phyloP scores from a whole-genome alignment of 1,140 invertebrate species.

The Atta cephalotes region DNA sequence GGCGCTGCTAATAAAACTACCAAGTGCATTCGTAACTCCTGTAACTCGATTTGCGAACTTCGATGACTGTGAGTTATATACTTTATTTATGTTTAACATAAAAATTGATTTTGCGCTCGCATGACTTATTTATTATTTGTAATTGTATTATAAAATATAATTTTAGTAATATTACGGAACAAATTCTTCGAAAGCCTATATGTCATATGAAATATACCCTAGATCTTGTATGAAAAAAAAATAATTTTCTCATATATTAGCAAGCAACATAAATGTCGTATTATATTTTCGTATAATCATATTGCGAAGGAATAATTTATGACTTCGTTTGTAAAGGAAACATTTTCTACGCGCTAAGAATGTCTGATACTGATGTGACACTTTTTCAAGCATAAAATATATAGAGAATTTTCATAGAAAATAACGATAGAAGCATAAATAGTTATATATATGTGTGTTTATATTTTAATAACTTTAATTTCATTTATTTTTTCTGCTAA shows the following conservation, averaged over 20 bases:
- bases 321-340: conserved; percentile 5
- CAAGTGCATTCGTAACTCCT: background rate
- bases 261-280: background rate
- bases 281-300: conserved; percentile 32
- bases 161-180: background rate
- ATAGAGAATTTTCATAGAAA: background rate
- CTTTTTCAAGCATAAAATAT: background rate
- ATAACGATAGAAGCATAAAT: background rate
- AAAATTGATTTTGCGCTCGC: background rate
- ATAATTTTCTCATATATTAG: conserved; percentile 16
- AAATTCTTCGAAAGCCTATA: background rate
- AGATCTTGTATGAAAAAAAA: background rate
- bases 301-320: conserved; percentile 24
- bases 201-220: background rate
- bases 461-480: background rate
- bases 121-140: background rate
- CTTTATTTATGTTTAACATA: background rate
- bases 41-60: background rate
- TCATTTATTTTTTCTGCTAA: background rate
- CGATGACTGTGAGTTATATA: conserved; percentile 25
- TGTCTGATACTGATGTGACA: background rate
- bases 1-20: conserved; percentile 19
- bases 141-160: background rate
- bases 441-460: background rate
- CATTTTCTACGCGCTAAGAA: background rate